Base-by-base conservation (phyloP, 1,140 invertebrate genomes). In the Orussus abietinus region DNA sequence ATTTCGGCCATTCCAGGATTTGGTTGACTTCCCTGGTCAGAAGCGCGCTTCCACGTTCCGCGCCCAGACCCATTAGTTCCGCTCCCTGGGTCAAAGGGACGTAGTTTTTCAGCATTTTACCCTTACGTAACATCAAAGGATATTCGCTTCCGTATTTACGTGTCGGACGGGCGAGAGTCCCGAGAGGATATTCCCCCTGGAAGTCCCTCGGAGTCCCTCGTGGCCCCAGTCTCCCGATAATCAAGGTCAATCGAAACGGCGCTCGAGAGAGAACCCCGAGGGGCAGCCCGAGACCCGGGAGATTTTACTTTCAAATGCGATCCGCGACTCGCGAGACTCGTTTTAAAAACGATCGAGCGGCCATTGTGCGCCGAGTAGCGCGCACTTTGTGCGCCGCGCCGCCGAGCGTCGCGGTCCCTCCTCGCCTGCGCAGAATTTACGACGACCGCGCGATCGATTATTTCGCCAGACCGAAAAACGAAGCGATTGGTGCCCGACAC, bases 231-330 rank as follows among this genome's bases (percentile, higher is more conserved):
- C n/a, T n/a, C n/a, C 31, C 51, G 38, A 54, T 53, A 44, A 54
- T 56, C 54, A 56, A 53, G 51, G 54, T 54, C 48, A 45, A 44
- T 51, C 33, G 35, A 26, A 31, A 17, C 40, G 17, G 19, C 10
- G 22, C 28, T 37, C 18, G 19, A 36, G 41, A 32, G 44, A 49
- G 22, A 19, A n/a, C 33, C 29, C 22, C 18, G 32, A 38, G 40
- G 32, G 30, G 45, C 35, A 14, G 21, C 44, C n/a, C n/a, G n/a
- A 25, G n/a, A n/a, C 22, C 6, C n/a, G 22, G 6, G 35, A 31
- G 48, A 55, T 57, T 60, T 53, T 45, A 53, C 54, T 57, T 57
- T 57, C 50, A 53, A 60, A 60, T 59, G 38, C 47, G 41, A 45
- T n/a, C 19, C 10, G 20, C 17, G 15, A 11, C 17, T 30, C 11